phyloP scores from a whole-genome alignment of 1,140 invertebrate species.

The Bombus cullumanus region DNA sequence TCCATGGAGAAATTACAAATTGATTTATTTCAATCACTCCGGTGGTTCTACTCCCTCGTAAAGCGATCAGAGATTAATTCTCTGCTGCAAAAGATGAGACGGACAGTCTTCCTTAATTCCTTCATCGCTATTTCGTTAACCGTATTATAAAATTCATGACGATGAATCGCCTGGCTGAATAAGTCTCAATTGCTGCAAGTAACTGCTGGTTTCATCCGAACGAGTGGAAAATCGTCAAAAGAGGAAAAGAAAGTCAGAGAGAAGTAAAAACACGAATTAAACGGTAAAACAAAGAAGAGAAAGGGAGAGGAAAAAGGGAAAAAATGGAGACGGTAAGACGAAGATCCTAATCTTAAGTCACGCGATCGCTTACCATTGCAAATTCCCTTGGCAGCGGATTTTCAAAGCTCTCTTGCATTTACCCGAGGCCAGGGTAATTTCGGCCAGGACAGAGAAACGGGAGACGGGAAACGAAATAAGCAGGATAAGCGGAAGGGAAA shows the following conservation, averaged over 20 bases:
- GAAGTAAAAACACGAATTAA: neutral
- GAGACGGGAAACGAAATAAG: slow-evolving; percentile 18
- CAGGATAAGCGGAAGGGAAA: slow-evolving; percentile 45
- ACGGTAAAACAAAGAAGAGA: neutral
- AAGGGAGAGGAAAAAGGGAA: neutral
- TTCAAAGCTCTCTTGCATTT: slow-evolving; percentile 40
- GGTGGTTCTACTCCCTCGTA: no score
- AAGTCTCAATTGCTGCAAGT: no score
- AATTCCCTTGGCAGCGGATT: slow-evolving; percentile 46
- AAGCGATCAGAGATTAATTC: no score
- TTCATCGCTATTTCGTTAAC: no score
- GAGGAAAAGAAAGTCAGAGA: neutral
- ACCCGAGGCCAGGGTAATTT: slow-evolving; percentile 44
- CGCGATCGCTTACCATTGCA: slow-evolving; percentile 51
- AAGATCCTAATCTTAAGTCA: slow-evolving; percentile 41
- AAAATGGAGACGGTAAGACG: neutral
- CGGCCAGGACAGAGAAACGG: neutral
- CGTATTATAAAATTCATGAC: no score
- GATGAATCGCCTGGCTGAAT: no score
- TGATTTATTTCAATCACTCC: no score
- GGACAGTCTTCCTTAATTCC: no score
- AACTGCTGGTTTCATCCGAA: no score
- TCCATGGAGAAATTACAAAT: no score
- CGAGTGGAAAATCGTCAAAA: neutral
- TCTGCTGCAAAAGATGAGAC: no score